Base-by-base conservation (phyloP, 2,797 vertebrate species). In the Hapalemur alaotrensis region DNA sequence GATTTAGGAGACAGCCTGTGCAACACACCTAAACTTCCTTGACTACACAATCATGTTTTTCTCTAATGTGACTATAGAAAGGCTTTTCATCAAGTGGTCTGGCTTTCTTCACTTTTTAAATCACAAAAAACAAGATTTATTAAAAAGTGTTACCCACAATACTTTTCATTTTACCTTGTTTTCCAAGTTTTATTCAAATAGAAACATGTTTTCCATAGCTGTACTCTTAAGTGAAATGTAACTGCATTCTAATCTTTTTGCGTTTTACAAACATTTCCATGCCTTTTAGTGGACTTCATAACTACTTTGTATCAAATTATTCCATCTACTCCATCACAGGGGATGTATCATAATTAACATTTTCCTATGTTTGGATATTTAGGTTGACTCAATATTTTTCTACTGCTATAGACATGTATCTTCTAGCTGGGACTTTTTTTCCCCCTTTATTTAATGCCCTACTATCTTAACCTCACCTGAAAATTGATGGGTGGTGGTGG, bases 401-500 rank as follows among this genome's bases (percentile, higher is more conserved):
- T 91, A 57, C 15, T 82, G 2, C 50, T 89, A 43, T 8, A 90
- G 11, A 81, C 32, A 84, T 13, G 85, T 5, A 13, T 80, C 23
- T 89, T 93, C 52, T 35, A 91, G 38, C 25, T 14, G 89, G 54
- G 52, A 67, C 61, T 78, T 67, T 41, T 35, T 35, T 63, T 61
- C 41, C 30, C 13, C 13, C 14, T 87, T 93, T 75, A 76, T 3
- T 50, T 14, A 93, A 63, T 61, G 59, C 57, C n/a, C 54, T 28
- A 43, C n/a, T 85, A 85, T 84, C 96, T 97, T 80, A 87, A 73
- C 5, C 92, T 98, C 76, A 99, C 99, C 99, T 99, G 99, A 98
- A 99, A 99, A 97, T 99, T 99, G 72, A 99, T 99, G 22, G 99
- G 99, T 63, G 99, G 99, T 43, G 99, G 99, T 61, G 99, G 99